Evolutionary conservation across 2,888 invertebrate genomes (phyloP), one percentile per base, ranked within the genome.

Genomic region (Lissocephala sabroskyi): DNA sequence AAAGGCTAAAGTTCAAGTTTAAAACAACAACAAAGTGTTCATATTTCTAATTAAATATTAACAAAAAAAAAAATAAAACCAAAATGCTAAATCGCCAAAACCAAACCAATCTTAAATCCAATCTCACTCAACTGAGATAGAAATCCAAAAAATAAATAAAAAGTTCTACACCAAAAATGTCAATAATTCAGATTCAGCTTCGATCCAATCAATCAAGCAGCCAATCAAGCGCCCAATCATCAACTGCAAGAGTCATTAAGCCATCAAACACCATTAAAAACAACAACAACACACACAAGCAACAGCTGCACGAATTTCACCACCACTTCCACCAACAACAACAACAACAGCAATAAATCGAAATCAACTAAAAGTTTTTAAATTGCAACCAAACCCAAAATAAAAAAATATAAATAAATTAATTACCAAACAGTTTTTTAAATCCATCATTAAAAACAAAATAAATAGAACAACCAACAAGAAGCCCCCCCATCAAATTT

Each of bases 191-290:
- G 53, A 51, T 35, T 43, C 42, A n/a, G 45, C 55, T 54, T 68
- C 51, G 49, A 53, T 65, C 54, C 43, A 60, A 49, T 49, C 62
- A 59, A 54, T 48, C 53, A 61, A 58, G 45, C 54, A 55, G 54
- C 58, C 74, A 74, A 58, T 61, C 58, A 76, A 64, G 51, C 70
- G 62, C 50, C 49, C 51, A 50, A 56, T 74, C 75, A 68, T 62
- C 75, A 77, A 70, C 55, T 70, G 56, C 66, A 52, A 74, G 56
- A 65, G 75, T 66, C 78, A 68, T 62, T 59, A 50, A 56, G 41
- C 52, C 70, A 76, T 65, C 46, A 46, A 50, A 33, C 50, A 49
- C 35, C 41, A 49, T 16, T 28, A 52, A 23, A 33, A 41, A 44
- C 44, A 48, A 42, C 50, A 50, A 49, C 62, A 49, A 49, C n/a